Conservation (phyloP, 2,888 invertebrate species). For the Stictocephala bisonia region DNA sequence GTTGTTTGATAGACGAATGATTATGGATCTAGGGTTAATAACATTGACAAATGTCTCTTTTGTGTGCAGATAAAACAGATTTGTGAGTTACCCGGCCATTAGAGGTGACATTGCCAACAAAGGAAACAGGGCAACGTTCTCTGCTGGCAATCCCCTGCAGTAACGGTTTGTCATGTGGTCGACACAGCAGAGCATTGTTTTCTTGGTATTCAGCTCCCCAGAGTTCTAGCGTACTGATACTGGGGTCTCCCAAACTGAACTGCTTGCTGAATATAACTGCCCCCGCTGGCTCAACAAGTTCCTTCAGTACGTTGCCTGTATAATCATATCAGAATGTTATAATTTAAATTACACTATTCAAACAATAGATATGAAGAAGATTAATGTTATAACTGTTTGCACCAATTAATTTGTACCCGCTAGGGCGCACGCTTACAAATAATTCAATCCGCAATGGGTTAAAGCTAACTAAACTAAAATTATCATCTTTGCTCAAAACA, state of each 20-base stretch:
- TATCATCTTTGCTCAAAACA: too few species aligned
- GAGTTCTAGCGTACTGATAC: slow-evolving; percentile 90
- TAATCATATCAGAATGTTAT: slow-evolving; percentile 34
- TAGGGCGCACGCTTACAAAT: too few species aligned
- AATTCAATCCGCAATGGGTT: too few species aligned
- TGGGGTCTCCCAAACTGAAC: slow-evolving; percentile 94
- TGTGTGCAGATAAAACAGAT: not conserved
- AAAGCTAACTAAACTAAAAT: too few species aligned
- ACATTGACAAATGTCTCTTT: not conserved
- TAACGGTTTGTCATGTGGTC: slow-evolving; percentile 71
- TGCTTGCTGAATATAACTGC: slow-evolving; percentile 88
- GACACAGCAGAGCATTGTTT: slow-evolving; percentile 89
- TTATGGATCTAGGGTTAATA: not conserved
- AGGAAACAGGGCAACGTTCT: slow-evolving; percentile 92
- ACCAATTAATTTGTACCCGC: too few species aligned
- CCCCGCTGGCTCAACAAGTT: slow-evolving; percentile 94
- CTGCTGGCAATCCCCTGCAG: slow-evolving; percentile 80
- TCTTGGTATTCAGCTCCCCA: slow-evolving; percentile 99
- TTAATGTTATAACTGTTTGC: too few species aligned
- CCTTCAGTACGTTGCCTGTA: slow-evolving; percentile 94
- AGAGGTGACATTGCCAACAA: slow-evolving; percentile 93
- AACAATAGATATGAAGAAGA: too few species aligned
- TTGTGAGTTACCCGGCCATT: slow-evolving; percentile 79
- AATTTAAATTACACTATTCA: too few species aligned
- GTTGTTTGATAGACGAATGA: slow-evolving; percentile 15